A percentile compares a stretch with the other conserved stretches of the same genome.
Evolutionary conservation across 2,113 vertebrate species (phyloP).

Genomic region (Paralichthys olivaceus): DNA sequence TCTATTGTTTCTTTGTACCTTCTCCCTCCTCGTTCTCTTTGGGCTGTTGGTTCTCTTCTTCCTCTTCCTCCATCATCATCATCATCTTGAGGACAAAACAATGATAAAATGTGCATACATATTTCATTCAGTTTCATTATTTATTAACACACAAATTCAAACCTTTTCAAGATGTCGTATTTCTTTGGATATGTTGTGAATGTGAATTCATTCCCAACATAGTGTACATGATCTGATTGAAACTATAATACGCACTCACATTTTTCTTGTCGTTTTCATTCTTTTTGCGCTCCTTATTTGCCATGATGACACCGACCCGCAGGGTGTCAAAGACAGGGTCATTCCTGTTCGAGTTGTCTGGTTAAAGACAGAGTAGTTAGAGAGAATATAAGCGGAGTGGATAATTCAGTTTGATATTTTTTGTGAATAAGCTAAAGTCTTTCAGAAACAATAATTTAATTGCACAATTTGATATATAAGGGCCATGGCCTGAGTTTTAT

Average conservation of each 20-base stretch:
- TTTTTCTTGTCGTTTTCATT: slow-evolving; percentile 95
- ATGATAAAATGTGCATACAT: not conserved
- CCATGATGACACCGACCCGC: slow-evolving; percentile 95
- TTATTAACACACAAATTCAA: not conserved
- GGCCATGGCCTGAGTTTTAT: not conserved
- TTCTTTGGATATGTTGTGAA: not conserved
- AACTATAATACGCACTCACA: slow-evolving; percentile 78
- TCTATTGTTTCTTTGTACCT: slow-evolving; percentile 76
- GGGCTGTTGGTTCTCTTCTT: slow-evolving; percentile 86
- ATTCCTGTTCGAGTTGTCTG: slow-evolving; percentile 85
- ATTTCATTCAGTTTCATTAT: not conserved
- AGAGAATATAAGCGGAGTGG: not conserved
- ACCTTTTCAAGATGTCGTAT: not conserved
- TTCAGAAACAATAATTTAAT: not conserved
- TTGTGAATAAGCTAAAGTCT: not conserved
- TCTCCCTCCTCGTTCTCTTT: slow-evolving; percentile 88
- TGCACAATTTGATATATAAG: not conserved
- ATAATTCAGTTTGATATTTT: not conserved
- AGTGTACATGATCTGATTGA: not conserved
- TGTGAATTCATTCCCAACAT: not conserved
- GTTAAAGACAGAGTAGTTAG: not conserved
- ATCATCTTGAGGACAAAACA: slow-evolving; percentile 70
- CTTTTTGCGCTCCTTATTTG: slow-evolving; percentile 98
- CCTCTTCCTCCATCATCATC: slow-evolving; percentile 95
- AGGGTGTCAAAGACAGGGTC: slow-evolving; percentile 97